Percentiles rank a stretch among this genome's conserved stretches.
Evolutionary conservation across 2,113 vertebrate species (phyloP).

Genomic region (Pelecanus crispus): DNA sequence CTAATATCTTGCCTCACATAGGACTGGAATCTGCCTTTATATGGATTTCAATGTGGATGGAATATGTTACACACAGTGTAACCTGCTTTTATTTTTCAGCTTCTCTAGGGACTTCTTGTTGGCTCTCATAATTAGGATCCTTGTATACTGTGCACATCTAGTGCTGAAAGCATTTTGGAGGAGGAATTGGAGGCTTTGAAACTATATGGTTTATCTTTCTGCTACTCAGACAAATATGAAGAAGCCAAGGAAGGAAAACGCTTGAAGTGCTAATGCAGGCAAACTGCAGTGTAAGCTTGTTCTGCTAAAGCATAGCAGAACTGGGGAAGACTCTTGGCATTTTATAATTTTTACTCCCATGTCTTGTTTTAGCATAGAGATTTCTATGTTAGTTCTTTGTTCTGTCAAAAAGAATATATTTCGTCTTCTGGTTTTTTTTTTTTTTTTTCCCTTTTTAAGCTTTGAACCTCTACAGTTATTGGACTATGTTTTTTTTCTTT

Average conservation of each 20-base stretch:
- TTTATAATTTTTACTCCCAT: neutral
- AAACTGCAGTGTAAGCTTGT: neutral
- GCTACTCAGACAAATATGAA: neutral
- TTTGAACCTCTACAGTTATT: neutral
- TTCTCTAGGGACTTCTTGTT: neutral
- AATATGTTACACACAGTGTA: neutral
- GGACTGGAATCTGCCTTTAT: neutral
- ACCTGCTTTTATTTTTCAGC: neutral
- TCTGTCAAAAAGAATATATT: neutral
- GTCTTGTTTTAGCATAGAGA: neutral
- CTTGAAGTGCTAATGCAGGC: neutral
- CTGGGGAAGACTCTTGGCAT: neutral
- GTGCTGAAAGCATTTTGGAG: neutral
- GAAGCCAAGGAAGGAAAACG: neutral
- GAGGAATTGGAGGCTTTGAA: neutral
- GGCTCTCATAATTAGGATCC: neutral
- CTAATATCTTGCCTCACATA: neutral
- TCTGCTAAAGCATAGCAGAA: neutral
- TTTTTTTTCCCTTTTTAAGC: neutral
- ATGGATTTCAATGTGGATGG: neutral
- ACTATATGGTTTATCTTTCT: neutral
- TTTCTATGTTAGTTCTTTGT: neutral
- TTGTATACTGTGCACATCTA: neutral
- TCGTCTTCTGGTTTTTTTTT: too few species aligned
- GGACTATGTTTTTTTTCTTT: neutral